A percentile compares a stretch with the other conserved stretches of the same genome.
These are phyloP conservation scores for Drosophila subquinaria DNA, from an alignment of 2,888 invertebrate species.

Conservation along the genomic window DNA sequence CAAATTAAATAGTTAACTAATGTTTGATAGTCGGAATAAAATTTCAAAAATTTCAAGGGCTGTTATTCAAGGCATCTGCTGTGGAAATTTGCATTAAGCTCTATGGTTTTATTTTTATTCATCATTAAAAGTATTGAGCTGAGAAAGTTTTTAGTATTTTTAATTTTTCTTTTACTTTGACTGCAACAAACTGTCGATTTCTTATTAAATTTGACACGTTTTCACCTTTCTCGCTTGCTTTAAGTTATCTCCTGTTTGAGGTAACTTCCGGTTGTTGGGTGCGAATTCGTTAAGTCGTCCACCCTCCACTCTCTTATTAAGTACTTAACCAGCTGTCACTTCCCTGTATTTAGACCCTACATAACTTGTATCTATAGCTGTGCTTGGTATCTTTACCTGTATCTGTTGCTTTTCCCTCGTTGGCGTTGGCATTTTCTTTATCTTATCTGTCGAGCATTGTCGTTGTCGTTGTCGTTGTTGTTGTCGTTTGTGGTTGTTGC, in stretches of 20 bases:
- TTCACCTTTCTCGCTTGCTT: background rate
- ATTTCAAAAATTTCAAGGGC: background rate
- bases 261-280: slow-evolving; percentile 15
- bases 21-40: background rate
- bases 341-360: background rate
- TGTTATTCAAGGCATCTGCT: background rate
- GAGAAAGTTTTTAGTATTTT: background rate
- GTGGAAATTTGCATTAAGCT: no score
- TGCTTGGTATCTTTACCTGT: slow-evolving; percentile 2
- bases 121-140: no score
- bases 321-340: background rate
- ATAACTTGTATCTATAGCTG: slow-evolving; percentile 3
- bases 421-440: slow-evolving; percentile 29
- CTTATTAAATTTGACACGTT: background rate
- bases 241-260: background rate
- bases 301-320: background rate
- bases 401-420: slow-evolving; percentile 14
- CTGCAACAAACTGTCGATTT: background rate
- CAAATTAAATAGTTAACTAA: background rate
- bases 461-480: slow-evolving; percentile 20
- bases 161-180: no score
- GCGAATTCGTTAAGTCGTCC: slow-evolving; percentile 7
- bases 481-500: slow-evolving; percentile 29
- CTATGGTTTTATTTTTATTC: no score
- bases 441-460: slow-evolving; percentile 25